Conservation (phyloP, 2,797 vertebrate genomes). For the Karalla daura region DNA sequence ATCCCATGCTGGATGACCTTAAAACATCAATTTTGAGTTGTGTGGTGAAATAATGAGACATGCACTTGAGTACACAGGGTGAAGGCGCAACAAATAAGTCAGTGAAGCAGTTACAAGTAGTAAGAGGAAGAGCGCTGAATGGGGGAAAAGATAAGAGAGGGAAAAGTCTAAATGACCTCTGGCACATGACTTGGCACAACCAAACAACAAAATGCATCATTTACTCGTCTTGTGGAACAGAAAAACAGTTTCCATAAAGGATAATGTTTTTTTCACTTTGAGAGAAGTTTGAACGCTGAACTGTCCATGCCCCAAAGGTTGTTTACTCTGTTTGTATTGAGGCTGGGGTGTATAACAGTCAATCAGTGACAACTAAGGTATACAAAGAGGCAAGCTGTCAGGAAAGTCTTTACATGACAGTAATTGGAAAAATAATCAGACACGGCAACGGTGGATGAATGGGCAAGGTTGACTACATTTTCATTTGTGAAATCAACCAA, state of each 20-base stretch:
- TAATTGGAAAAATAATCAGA: conserved; percentile 56
- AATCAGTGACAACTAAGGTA: conserved; percentile 39
- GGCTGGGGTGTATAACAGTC: conserved; percentile 21
- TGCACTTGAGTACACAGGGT: conserved; percentile 44
- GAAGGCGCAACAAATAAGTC: conserved; percentile 49
- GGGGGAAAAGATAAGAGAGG: background rate
- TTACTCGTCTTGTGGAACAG: conserved; percentile 45
- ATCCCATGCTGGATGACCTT: conserved; percentile 62
- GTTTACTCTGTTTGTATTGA: conserved; percentile 45
- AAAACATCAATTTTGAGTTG: conserved; percentile 61
- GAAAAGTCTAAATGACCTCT: conserved; percentile 32
- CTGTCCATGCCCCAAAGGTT: conserved; percentile 14
- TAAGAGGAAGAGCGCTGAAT: conserved; percentile 20
- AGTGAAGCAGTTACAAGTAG: conserved; percentile 58
- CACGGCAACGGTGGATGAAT: conserved; percentile 5
- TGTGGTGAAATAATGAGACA: conserved; percentile 70
- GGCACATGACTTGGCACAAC: conserved; percentile 42
- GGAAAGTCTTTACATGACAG: conserved; percentile 42
- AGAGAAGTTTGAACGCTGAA: conserved; percentile 25
- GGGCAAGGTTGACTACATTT: conserved; percentile 29
- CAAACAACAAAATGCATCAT: conserved; percentile 58
- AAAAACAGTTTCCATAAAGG: conserved; percentile 57
- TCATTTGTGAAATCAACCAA: conserved; percentile 26
- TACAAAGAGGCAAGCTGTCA: conserved; percentile 29
- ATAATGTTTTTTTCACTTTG: conserved; percentile 23